Conservation (phyloP, 2,113 vertebrate species). For the Miniopterus natalensis region DNA sequence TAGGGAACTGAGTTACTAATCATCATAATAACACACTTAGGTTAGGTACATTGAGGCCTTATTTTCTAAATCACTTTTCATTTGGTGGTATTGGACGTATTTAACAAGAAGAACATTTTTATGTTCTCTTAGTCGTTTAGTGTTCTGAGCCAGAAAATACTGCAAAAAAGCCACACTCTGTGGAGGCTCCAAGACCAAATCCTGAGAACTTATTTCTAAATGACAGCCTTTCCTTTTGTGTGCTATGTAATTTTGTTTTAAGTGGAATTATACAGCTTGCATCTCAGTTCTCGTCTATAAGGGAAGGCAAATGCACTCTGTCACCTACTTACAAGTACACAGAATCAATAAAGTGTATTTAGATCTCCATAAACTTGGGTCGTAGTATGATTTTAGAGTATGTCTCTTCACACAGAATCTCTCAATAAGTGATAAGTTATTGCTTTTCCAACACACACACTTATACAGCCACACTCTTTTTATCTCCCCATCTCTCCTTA, state of each 20-base stretch:
- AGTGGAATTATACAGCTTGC: not conserved
- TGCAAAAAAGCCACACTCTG: not conserved
- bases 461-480: not conserved
- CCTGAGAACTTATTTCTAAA: conserved; percentile 9
- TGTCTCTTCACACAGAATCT: not conserved
- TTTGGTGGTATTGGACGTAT: not conserved
- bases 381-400: not conserved
- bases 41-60: not conserved
- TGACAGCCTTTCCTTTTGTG: not conserved
- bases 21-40: not conserved
- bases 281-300: not conserved
- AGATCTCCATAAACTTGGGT: conserved; percentile 20
- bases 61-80: conserved; percentile 9
- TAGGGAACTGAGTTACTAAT: not conserved
- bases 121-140: not conserved
- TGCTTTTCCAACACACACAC: not conserved
- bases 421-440: not conserved
- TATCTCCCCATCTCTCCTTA: not conserved
- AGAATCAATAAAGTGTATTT: conserved; percentile 23
- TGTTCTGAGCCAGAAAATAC: conserved; percentile 40
- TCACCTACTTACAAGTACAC: not conserved
- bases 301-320: not conserved
- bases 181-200: conserved; percentile 12
- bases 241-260: not conserved
- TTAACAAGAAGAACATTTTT: conserved; percentile 16